phyloP scores from a whole-genome alignment of 1,140 invertebrate genomes.

The Hylaeus volcanicus region DNA sequence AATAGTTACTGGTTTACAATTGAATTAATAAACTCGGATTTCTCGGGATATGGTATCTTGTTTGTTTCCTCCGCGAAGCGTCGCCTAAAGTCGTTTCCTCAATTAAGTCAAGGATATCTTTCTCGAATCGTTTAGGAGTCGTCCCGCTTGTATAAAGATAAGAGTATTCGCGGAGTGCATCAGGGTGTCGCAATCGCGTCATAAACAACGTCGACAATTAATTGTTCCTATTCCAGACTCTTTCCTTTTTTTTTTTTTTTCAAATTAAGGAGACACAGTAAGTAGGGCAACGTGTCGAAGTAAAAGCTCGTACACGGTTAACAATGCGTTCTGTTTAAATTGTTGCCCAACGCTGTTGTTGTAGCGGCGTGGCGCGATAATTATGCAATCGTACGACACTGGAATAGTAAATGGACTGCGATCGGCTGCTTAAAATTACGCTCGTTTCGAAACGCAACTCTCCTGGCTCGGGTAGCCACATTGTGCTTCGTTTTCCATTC shows the following conservation, averaged over 20 bases:
- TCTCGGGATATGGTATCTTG: neutral
- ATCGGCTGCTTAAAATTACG: constrained; percentile 46
- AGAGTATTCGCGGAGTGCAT: neutral
- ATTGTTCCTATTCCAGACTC: neutral
- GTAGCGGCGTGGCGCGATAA: constrained; percentile 39
- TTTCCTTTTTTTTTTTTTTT: neutral
- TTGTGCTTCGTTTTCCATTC: no score
- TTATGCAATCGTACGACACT: constrained; percentile 60
- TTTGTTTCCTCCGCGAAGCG: no score
- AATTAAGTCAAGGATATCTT: neutral
- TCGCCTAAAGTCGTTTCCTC: neutral
- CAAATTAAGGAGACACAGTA: neutral
- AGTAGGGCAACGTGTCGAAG: constrained; percentile 6
- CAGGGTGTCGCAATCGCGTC: constrained; percentile 1
- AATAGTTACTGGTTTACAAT: neutral
- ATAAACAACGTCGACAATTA: constrained; percentile 13
- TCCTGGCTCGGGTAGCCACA: constrained; percentile 4
- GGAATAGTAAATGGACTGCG: constrained; percentile 53
- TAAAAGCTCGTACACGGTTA: constrained; percentile 22
- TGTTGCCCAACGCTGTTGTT: constrained; percentile 51
- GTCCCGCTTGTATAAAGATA: constrained; percentile 14
- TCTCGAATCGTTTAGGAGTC: neutral
- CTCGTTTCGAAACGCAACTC: constrained; percentile 37
- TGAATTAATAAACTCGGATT: neutral
- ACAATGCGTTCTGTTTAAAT: constrained; percentile 50